Percentiles rank a stretch among this genome's conserved stretches.
phyloP scores from a whole-genome alignment of 2,113 vertebrate genomes.

The Telmatochromis sp. region DNA sequence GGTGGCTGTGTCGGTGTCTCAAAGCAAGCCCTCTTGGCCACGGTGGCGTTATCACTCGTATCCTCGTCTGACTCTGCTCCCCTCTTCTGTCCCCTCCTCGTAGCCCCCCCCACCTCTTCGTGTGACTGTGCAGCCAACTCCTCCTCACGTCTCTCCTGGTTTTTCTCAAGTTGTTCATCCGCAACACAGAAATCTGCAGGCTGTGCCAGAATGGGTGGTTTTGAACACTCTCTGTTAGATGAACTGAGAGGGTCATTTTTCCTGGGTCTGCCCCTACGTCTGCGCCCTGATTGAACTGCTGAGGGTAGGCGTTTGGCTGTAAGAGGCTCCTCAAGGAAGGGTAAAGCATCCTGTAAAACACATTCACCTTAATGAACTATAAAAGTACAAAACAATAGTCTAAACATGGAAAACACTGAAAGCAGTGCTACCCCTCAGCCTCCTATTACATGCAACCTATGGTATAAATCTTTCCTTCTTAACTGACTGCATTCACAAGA shows the following conservation, averaged over 20 bases:
- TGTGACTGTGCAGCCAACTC: neutral
- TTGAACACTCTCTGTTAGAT: neutral
- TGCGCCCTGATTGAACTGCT: rapidly evolving
- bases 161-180: neutral
- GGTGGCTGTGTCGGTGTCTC: neutral
- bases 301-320: rapidly evolving
- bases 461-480: neutral
- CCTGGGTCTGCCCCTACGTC: neutral
- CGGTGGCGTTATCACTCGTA: neutral
- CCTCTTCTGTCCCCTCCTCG: neutral
- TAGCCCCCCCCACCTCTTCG: neutral
- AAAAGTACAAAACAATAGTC: neutral
- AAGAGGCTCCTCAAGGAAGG: neutral
- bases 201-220: neutral
- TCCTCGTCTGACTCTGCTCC: neutral
- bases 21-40: conserved; percentile 6
- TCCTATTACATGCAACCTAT: neutral
- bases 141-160: neutral
- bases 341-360: neutral
- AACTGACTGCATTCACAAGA: neutral
- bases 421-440: neutral
- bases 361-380: neutral
- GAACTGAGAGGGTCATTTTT: neutral
- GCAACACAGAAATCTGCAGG: neutral
- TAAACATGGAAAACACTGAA: rapidly evolving